Evolutionary conservation across 2,113 vertebrate genomes (phyloP), one percentile per base, ranked within the genome.

Genomic region (Crypturellus undulatus): DNA sequence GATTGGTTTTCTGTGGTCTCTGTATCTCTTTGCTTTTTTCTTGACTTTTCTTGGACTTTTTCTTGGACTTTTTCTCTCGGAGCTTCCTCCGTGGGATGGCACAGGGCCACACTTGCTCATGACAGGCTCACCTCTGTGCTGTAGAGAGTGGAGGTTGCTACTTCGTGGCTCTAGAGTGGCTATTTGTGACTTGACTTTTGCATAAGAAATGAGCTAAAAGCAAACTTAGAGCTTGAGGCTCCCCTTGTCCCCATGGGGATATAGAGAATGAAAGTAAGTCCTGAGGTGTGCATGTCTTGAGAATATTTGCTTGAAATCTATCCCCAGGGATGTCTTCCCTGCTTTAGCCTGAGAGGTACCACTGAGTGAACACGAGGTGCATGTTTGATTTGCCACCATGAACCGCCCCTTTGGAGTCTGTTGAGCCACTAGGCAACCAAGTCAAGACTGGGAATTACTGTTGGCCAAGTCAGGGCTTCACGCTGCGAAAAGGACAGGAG

Each of bases 371-470:
- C 34, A 6, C 42, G 14, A 10, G 54, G 51, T 40, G 28, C 34
- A 2, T 34, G 20, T 78, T 92, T 76, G 12, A 79, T 72, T 77
- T 67, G 40, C 47, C 78, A 52, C 0, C 0, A 0, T 5, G 51
- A 73, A 8, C 32, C 64, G 65, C 43, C 47, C 47, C 52, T 7
- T 0, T 79, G 78, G 64, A 68, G 51, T 1, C 1, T 0, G 25
- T 25, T 63, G 40, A 15, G 51, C 25, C 20, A 84, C n/a, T 38
- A n/a, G 81, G 49, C 60, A 67, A 43, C 79, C 20, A 63, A 82
- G 59, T 45, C 21, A 70, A 82, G 40, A 15, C 69, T 16, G 2
- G 15, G 49, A 60, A 26, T 69, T 68, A 15, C 32, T 28, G 8
- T 26, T 94, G 64, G 65, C 75, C 8, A 28, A 22, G 54, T 24